Evolutionary conservation across 2,797 vertebrate species (phyloP).

Genomic region (Gobionotothen gibberifrons): DNA sequence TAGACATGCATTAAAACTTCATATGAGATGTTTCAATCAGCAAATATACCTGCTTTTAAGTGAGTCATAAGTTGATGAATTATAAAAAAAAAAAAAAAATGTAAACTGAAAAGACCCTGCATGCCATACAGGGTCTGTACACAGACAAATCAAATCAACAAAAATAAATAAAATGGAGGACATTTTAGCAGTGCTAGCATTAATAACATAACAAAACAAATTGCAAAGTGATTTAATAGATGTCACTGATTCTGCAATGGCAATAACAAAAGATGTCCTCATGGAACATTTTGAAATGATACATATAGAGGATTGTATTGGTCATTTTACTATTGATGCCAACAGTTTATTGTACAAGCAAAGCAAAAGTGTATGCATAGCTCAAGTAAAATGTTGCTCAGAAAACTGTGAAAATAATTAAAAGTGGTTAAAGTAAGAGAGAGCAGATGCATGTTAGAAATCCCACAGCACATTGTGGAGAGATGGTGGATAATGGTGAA

Average conservation of each 20-base stretch:
- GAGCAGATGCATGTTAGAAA: constrained; percentile 20
- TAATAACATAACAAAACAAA: background rate
- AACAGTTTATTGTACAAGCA: background rate
- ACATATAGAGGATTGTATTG: background rate
- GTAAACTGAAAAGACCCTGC: background rate
- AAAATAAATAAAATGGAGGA: background rate
- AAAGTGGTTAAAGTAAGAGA: background rate
- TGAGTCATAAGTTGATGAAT: background rate
- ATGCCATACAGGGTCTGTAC: background rate
- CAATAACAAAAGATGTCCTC: background rate
- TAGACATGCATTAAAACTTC: background rate
- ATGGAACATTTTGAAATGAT: background rate
- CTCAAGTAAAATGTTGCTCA: background rate
- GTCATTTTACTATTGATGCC: background rate
- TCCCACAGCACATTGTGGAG: constrained; percentile 9
- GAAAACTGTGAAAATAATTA: background rate
- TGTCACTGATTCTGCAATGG: background rate
- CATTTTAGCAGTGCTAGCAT: background rate
- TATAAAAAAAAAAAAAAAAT: background rate
- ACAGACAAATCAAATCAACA: background rate
- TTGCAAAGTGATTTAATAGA: background rate
- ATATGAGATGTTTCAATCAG: background rate
- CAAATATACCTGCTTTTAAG: background rate
- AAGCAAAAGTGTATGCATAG: background rate
- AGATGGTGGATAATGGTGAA: constrained; percentile 21